phyloP scores from a whole-genome alignment of 2,113 vertebrate species.

The Cyanoliseus patagonus region DNA sequence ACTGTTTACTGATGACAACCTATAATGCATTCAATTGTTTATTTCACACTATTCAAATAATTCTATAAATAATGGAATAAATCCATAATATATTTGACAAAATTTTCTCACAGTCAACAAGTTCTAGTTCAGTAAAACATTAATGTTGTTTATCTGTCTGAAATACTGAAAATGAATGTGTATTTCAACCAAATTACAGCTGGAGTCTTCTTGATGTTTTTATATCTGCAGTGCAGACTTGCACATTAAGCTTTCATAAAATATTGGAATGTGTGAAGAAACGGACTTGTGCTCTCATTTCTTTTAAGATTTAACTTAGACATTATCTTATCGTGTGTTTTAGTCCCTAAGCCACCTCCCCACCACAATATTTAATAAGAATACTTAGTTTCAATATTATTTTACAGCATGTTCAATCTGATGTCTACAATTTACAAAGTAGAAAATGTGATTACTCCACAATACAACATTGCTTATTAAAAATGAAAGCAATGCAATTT shows the following conservation, averaged over 20 bases:
- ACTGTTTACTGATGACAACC: neutral
- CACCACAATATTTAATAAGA: conserved; percentile 18
- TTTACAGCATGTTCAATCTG: neutral
- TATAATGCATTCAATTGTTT: neutral
- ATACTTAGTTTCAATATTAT: neutral
- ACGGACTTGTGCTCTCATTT: neutral
- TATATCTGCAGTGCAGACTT: neutral
- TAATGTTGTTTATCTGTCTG: neutral
- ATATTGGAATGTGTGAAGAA: neutral
- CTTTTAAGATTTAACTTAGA: neutral
- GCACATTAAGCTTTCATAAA: neutral
- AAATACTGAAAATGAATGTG: neutral
- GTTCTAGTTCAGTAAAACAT: neutral
- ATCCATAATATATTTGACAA: neutral
- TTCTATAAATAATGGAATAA: neutral
- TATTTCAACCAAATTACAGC: neutral
- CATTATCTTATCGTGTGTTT: neutral
- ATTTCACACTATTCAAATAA: neutral
- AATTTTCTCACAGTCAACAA: neutral
- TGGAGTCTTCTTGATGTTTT: neutral
- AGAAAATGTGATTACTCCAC: conserved; percentile 29
- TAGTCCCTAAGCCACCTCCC: neutral
- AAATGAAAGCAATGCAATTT: conserved; percentile 48
- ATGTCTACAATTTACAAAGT: conserved; percentile 1
- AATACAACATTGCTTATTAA: conserved; percentile 7